These are phyloP conservation scores for Helicoverpa zea DNA, from an alignment of 1,140 invertebrate genomes.

Conservation along the genomic window DNA sequence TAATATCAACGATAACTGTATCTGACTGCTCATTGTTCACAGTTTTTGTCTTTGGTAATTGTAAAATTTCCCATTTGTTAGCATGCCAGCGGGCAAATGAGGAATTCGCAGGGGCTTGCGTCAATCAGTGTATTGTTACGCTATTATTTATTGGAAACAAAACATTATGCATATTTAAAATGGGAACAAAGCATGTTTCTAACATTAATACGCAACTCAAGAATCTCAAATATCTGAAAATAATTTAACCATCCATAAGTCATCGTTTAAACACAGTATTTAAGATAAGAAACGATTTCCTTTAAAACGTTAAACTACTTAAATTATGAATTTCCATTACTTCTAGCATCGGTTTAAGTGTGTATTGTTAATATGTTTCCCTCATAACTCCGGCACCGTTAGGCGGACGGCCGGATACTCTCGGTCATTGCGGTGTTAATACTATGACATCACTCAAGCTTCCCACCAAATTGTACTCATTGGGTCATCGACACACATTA, in stretches of 20 bases:
- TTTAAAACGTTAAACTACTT: background rate
- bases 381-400: slow-evolving; percentile 56
- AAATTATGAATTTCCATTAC: background rate
- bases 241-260: background rate
- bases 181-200: slow-evolving; percentile 27
- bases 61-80: slow-evolving; percentile 47
- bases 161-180: slow-evolving; percentile 13
- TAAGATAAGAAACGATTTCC: slow-evolving; percentile 11
- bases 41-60: slow-evolving; percentile 45
- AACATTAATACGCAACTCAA: background rate
- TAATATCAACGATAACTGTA: slow-evolving; percentile 50
- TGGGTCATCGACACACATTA: slow-evolving; percentile 70
- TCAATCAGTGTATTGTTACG: slow-evolving; percentile 16
- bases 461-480: slow-evolving; percentile 63
- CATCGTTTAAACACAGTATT: background rate
- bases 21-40: slow-evolving; percentile 49
- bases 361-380: slow-evolving; percentile 43
- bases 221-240: background rate
- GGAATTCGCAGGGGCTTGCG: slow-evolving; percentile 38
- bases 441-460: slow-evolving; percentile 62
- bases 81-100: slow-evolving; percentile 32
- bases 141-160: slow-evolving; percentile 31
- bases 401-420: slow-evolving; percentile 61
- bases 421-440: slow-evolving; percentile 54
- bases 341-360: slow-evolving; percentile 20